Base-by-base conservation (phyloP, 2,888 invertebrate genomes). In the Himalopsyche kuldschensis region DNA sequence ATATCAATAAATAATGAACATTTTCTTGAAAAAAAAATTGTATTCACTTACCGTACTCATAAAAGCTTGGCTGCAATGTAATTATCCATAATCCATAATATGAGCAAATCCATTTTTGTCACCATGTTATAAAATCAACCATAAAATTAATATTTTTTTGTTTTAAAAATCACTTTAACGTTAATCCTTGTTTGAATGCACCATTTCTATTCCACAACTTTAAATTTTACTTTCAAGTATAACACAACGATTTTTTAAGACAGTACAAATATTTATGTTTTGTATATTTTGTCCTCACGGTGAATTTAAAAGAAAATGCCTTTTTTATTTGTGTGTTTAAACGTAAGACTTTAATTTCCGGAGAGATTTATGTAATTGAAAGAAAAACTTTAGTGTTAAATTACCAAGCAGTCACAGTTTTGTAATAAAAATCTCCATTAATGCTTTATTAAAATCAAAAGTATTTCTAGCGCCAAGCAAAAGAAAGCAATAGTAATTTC, bases 401-500 rank as follows among this genome's bases (percentile, higher is more conserved):
- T 31, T 47, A 17, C 32, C 31, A 32, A 55, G 15, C 82, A 80
- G 69, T 75, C 32, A 75, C 35, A 48, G 83, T 79, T 75, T 63
- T 63, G 46, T 83, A 80, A 84, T 75, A 84, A 81, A 79, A 81
- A 75, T 81, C 35, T 78, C 63, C 41, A 77, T 79, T 79, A 79
- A 79, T 35, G 27, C 80, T 20, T 79, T 55, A 76, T 83, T 47
- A 80, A 82, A 83, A 85, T 82, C 83, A 83, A 85, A 81, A 82
- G 85, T 83, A 79, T 83, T 85, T 79, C 84, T 84, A 81, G 78
- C 55, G 32, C 76, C 81, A 48, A 35, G 63, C 41, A 81, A 83
- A 85, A 85, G 83, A 83, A 85, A 85, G 83, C 83, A 81, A 78
- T 30, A 69, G 27, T 69, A 69, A 83, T 79, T 85, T 85, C 82